Evolutionary conservation across 2,797 vertebrate species (phyloP).

Genomic region (Eulemur mongoz): DNA sequence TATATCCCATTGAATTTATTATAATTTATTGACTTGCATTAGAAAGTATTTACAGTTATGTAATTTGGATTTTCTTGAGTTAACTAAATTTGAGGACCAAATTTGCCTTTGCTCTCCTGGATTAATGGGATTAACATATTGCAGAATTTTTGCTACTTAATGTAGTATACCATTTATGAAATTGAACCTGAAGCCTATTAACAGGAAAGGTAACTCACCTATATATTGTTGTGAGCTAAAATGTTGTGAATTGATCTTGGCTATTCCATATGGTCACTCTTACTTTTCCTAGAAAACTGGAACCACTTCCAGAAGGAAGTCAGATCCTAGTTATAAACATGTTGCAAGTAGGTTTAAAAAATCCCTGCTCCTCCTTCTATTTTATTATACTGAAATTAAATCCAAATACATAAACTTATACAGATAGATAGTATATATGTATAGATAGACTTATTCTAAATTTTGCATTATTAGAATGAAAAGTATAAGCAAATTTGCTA

Average conservation of each 20-base stretch:
- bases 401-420: background rate
- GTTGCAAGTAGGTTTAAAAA: slow-evolving; percentile 27
- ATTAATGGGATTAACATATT: background rate
- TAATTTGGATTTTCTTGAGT: slow-evolving; percentile 39
- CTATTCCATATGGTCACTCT: background rate
- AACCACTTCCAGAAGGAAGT: background rate
- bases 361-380: background rate
- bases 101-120: background rate
- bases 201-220: background rate
- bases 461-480: slow-evolving; percentile 14
- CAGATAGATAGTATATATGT: background rate
- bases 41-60: background rate
- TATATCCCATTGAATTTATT: slow-evolving; percentile 12
- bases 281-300: background rate
- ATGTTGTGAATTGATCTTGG: background rate
- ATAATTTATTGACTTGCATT: background rate
- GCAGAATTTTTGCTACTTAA: slow-evolving; percentile 4
- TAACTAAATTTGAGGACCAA: slow-evolving; percentile 1
- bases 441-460: background rate
- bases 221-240: slow-evolving; percentile 3
- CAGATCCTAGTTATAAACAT: background rate
- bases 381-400: slow-evolving; percentile 18
- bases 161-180: background rate
- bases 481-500: background rate
- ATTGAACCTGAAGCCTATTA: background rate